Conservation (phyloP, 2,888 invertebrate species). For the Drosophila macrothrix region DNA sequence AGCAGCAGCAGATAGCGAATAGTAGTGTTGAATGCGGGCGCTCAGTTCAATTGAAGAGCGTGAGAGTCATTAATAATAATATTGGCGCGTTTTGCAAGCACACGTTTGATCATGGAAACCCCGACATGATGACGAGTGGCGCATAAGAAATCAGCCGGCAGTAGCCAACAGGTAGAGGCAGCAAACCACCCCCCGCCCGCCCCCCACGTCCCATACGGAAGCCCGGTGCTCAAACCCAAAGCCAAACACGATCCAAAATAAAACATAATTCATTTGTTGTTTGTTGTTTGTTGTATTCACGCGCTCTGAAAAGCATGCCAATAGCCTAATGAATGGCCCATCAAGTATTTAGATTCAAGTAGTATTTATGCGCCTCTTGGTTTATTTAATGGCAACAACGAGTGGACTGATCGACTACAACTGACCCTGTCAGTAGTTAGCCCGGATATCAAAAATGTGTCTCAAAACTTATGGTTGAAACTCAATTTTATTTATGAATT, state of each 20-base stretch:
- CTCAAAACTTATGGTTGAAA: neutral
- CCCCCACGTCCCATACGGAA: neutral
- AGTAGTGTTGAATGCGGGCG: constrained; percentile 39
- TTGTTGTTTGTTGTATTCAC: constrained; percentile 51
- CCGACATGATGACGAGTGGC: constrained; percentile 49
- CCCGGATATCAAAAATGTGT: neutral
- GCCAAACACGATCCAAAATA: constrained; percentile 13
- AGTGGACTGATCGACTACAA: constrained; percentile 5
- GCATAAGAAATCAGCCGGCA: constrained; percentile 60
- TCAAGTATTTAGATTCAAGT: constrained; percentile 53
- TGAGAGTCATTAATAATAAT: constrained; percentile 71
- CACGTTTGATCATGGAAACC: constrained; percentile 40
- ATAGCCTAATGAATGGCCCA: constrained; percentile 61
- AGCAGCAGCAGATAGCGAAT: constrained; percentile 12
- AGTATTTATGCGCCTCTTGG: constrained; percentile 54
- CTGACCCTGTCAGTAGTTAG: constrained; percentile 10
- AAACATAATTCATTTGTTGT: constrained; percentile 58
- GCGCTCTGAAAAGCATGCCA: constrained; percentile 72
- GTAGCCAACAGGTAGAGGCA: constrained; percentile 9
- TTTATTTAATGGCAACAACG: constrained; percentile 31
- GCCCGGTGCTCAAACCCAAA: neutral
- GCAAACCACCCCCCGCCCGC: neutral
- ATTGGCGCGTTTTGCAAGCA: constrained; percentile 63
- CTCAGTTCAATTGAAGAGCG: constrained; percentile 73
- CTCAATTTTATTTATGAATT: neutral